Percentiles rank a stretch among this genome's conserved stretches.
phyloP scores from a whole-genome alignment of 1,140 invertebrate species.

The Conus ventricosus region DNA sequence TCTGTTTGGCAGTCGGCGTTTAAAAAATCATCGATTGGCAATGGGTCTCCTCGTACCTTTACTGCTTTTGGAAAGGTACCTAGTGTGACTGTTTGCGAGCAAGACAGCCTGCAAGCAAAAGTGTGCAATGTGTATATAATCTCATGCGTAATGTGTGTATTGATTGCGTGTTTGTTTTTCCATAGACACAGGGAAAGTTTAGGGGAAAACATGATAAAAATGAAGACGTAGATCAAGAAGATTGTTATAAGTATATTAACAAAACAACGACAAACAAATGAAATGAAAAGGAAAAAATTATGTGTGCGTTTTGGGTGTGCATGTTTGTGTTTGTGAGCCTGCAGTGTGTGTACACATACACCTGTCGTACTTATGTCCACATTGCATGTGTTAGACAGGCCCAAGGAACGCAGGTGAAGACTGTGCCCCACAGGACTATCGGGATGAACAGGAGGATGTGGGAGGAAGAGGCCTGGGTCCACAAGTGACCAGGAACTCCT shows the following conservation, averaged over 20 bases:
- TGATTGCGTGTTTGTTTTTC: too few species aligned
- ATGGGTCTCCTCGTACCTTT: not conserved
- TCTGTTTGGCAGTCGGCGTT: not conserved
- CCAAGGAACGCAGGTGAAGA: not conserved
- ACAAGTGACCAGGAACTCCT: not conserved
- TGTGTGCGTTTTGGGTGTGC: not conserved
- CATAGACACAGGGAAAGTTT: too few species aligned
- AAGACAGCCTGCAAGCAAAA: too few species aligned
- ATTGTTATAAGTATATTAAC: too few species aligned
- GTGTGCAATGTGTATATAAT: too few species aligned
- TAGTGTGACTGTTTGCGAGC: not conserved
- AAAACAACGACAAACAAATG: too few species aligned
- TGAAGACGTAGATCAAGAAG: too few species aligned
- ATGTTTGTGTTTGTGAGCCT: not conserved
- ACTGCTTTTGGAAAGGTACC: not conserved
- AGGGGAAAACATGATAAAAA: too few species aligned
- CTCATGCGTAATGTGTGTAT: too few species aligned
- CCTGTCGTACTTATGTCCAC: too few species aligned
- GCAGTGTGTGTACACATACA: not conserved
- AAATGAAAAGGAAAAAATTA: not conserved
- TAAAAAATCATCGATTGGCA: not conserved
- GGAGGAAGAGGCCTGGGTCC: not conserved
- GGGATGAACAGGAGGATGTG: not conserved
- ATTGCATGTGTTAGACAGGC: too few species aligned
- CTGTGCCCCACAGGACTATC: not conserved